Evolutionary conservation across 2,888 invertebrate species (phyloP), one percentile per base, ranked within the genome.

Genomic region (Andrena marginata): DNA sequence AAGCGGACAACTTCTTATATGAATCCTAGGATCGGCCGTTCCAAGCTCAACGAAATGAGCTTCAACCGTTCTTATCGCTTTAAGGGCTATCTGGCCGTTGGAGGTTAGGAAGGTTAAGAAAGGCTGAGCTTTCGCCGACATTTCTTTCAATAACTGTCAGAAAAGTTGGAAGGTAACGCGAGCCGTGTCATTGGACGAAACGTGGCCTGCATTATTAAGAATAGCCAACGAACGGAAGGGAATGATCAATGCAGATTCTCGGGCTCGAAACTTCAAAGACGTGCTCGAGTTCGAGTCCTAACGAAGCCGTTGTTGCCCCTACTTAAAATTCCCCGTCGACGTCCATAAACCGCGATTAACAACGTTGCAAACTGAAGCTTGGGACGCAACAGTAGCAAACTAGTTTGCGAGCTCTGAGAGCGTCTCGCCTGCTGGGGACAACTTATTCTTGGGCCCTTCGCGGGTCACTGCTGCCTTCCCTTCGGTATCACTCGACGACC

Each of bases 271-370:
- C 69, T 69, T 56, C 69, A 29, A 69, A 69, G 69, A 59, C 56
- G 31, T 7, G 60, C 69, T 8, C 26, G 56, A 69, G 35, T 69
- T 59, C 56, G 42, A 16, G 35, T 56, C 35, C 56, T 69, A 69
- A 69, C 69, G 69, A 69, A 69, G 56, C 56, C 56, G 35, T 56
- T 56, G 35, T 56, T 56, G 35, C 35, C 56, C 56, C 59, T 69
- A 69, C 69, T 69, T 69, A 69, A 69, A 68, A 69, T 69, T 69
- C 69, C 35, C 35, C 33, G 56, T n/a, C 35, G 69, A 69, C 69
- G 69, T 69, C 69, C 56, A 56, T 56, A 69, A 69, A 69, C 69
- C 69, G 69, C 69, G 69, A 69, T 69, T 69, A 69, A 69, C 69
- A 69, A 56, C 35, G 69, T 69, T 69, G 69, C 56, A 26, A 69